Evolutionary conservation across 92 coral and sea anemone genomes (phyloP), one percentile per base, ranked within the genome.

Genomic region (Epizoanthus rinbou): DNA sequence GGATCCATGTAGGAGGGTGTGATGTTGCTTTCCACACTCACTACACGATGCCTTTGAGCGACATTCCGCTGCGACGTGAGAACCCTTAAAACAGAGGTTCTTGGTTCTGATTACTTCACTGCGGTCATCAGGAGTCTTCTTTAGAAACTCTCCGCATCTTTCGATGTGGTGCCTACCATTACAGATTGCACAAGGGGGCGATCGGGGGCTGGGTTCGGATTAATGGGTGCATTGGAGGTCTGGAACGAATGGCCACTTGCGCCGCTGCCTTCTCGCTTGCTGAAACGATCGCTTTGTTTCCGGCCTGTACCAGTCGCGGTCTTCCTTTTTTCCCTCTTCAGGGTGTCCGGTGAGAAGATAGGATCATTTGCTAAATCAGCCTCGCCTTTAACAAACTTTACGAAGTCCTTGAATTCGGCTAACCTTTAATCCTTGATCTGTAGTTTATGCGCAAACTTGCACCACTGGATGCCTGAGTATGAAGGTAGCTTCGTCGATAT

Each of bases 331-430:
- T 83, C 86, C 16, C 76, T 45, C 59, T 62, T 91, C 10, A 91
- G 57, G 2, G 88, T 82, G 56, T 86, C 87, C 1, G 90, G 95
- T 28, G 95, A 91, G 86, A 91, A 91, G 37, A 91, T 67, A 0
- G 95, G 92, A 64, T 91, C 95, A 21, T 88, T 91, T 8, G 85
- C 92, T 21, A 91, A 85, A 7, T 91, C 92, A 28, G 95, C 81
- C 31, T 91, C 92, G 53, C 73, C 80, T 64, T 67, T 86, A 5
- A 88, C 86, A 22, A 88, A 91, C 1, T 88, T 71, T 3, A 80
- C 85, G 19, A 91, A 89, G 82, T 89, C 88, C 10, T 31, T 5
- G 43, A 86, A 90, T 6, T 65, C 18, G 11, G 76, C 89, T 19
- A 22, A 35, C 74, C 64, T 81, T n/a, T 67, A 31, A 3, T 76